Evolutionary conservation across 2,797 vertebrate genomes (phyloP).

Genomic region (Aeoliscus strigatus): DNA sequence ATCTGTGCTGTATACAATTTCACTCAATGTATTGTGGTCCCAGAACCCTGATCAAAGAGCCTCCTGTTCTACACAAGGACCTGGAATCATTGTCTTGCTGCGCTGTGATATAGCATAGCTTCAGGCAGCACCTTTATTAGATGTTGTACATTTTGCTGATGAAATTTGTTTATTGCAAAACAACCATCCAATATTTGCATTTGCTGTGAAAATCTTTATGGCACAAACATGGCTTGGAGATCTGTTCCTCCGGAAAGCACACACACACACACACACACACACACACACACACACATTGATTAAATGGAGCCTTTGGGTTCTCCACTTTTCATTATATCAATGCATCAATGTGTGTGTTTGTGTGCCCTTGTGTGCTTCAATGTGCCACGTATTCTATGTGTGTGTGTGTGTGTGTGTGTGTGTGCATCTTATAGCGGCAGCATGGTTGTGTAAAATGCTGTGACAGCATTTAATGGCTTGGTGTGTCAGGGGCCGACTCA

Average conservation of each 20-base stretch:
- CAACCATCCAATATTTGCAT: not conserved
- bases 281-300: conserved; percentile 31
- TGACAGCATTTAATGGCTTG: conserved; percentile 30
- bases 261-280: conserved; percentile 19
- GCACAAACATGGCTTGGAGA: too few relatives aligned
- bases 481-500: conserved; percentile 27
- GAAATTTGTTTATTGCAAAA: too few relatives aligned
- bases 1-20: too few relatives aligned
- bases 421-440: conserved; percentile 6
- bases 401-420: conserved; percentile 18
- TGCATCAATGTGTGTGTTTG: conserved; percentile 35
- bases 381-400: conserved; percentile 24
- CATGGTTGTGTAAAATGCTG: conserved; percentile 36
- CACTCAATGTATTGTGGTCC: too few relatives aligned
- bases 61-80: too few relatives aligned
- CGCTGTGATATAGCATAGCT: too few relatives aligned
- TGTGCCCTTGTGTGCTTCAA: conserved; percentile 18
- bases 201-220: too few relatives aligned
- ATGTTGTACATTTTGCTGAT: too few relatives aligned
- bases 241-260: conserved; percentile 1
- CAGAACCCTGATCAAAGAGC: too few relatives aligned
- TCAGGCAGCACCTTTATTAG: too few relatives aligned
- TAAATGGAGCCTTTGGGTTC: conserved; percentile 43
- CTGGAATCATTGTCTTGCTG: too few relatives aligned
- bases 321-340: conserved; percentile 60